phyloP scores from a whole-genome alignment of 2,888 invertebrate genomes.

The Gryllus longicercus region DNA sequence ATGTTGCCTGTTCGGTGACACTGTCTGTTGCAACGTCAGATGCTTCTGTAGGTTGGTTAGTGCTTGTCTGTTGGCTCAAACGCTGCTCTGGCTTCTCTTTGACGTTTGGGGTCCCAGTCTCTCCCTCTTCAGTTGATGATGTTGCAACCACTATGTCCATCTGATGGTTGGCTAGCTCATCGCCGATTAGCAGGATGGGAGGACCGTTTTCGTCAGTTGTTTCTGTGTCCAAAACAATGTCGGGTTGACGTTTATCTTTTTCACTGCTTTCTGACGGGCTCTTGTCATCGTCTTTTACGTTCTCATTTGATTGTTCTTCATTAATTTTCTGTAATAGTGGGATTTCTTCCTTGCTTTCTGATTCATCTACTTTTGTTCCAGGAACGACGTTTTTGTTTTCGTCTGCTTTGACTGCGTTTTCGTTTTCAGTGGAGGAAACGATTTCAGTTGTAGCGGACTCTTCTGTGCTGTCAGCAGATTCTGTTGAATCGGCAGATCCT shows the following conservation, averaged over 20 bases:
- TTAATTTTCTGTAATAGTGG: neutral
- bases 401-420: neutral
- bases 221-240: neutral
- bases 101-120: neutral
- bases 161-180: constrained; percentile 29
- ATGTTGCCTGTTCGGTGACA: neutral
- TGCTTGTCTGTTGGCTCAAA: neutral
- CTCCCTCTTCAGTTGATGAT: neutral
- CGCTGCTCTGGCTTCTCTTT: neutral
- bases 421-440: neutral
- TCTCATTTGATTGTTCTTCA: neutral
- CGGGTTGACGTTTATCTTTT: neutral
- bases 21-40: neutral
- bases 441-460: neutral
- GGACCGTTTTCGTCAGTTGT: neutral
- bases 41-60: neutral
- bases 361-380: neutral
- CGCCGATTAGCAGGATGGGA: constrained; percentile 26
- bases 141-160: constrained; percentile 27
- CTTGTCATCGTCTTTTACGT: neutral
- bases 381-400: neutral
- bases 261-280: neutral
- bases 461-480: neutral
- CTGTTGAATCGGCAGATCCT: neutral
- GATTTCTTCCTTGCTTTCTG: neutral